Base-by-base conservation (phyloP, 2,797 vertebrate genomes). In the Lepus townsendii region DNA sequence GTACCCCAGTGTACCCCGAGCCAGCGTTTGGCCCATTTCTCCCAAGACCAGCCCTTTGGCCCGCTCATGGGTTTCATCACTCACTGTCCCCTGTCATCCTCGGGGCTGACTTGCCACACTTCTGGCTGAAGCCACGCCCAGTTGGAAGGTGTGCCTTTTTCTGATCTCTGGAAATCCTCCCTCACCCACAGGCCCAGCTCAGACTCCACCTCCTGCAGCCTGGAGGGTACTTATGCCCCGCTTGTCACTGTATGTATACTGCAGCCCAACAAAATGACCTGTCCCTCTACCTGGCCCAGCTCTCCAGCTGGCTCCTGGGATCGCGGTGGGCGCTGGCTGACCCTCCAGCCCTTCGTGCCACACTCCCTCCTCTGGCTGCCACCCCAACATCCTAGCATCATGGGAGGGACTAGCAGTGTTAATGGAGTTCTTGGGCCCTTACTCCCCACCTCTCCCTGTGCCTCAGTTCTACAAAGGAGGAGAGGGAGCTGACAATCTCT, bases 221-320 rank as follows among this genome's bases (percentile, higher is more conserved):
- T 1, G 30, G 42, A 3, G 42, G 13, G 26, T 17, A 16, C 12
- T 0, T 3, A 11, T 12, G 14, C 14, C 1, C 7, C 3, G 8
- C 66, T 19, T 26, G 60, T 22, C 42, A n/a, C 27, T 1, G 32
- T 4, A 2, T 13, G 90, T 22, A 60, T 62, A 10, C 73, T 4
- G 69, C 17, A 3, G 10, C 2, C 26, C 2, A 13, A 14, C 2
- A 1, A 3, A 22, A 30, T 4, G 12, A 19, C 68, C 60, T 75
- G 75, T 32, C 26, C 68, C 32, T 14, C 35, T 19, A 7, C 20
- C n/a, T 35, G n/a, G 17, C 19, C 16, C 62, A 17, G n/a, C 47
- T 71, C 24, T 60, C 32, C 62, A 65, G 71, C 32, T 9, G 24
- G 16, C 9, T 62, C 84, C 9, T 19, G 16, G 83, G 54, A 27